Evolutionary conservation across 2,113 vertebrate species (phyloP), one percentile per base, ranked within the genome.

Genomic region (Osmerus eperlanus): DNA sequence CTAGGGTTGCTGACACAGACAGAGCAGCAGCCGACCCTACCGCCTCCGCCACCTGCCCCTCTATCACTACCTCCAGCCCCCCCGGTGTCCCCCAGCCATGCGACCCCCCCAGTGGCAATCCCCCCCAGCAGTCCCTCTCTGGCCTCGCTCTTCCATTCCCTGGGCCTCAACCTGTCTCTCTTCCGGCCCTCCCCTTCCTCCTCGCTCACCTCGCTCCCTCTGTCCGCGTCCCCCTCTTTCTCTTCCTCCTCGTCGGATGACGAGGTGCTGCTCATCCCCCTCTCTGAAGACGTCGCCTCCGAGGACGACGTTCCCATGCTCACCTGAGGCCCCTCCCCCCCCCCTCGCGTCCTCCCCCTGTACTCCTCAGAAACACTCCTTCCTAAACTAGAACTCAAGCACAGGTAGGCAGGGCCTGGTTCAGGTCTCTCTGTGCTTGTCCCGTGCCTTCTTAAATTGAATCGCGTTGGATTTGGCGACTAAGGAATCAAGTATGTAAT

Each of bases 301-400:
- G 92, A 92, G 15, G 94, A 95, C 0, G 95, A 95, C 1, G 94
- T 95, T 59, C 93, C 94, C 79, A 88, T 96, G 91, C 92, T 95
- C 71, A 90, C 92, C 80, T 95, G 85, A 94, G 58, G n/a, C 32
- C 11, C n/a, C 13, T 15, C 5, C 25, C 4, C n/a, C 47, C 62
- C 53, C 8, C 54, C 47, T 60, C 9, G 3, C 3, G 60, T 52
- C 52, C 53, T 72, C 16, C 7, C 51, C 47, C 52, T 75, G 47
- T 68, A 68, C 79, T 54, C 19, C 64, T 73, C 32, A 68, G 6
- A 36, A 15, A 29, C 67, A 13, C 47, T 67, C 67, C 61, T 32
- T 59, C 65, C 47, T 74, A 71, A 75, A 73, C 84, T 80, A 85
- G 72, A 84, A 83, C 83, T 79, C 12, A 73, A 89, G 85, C 88